A percentile compares a stretch with the other conserved stretches of the same genome.
phyloP scores from a whole-genome alignment of 2,888 invertebrate species.

The Mimumesa dahlbomi region DNA sequence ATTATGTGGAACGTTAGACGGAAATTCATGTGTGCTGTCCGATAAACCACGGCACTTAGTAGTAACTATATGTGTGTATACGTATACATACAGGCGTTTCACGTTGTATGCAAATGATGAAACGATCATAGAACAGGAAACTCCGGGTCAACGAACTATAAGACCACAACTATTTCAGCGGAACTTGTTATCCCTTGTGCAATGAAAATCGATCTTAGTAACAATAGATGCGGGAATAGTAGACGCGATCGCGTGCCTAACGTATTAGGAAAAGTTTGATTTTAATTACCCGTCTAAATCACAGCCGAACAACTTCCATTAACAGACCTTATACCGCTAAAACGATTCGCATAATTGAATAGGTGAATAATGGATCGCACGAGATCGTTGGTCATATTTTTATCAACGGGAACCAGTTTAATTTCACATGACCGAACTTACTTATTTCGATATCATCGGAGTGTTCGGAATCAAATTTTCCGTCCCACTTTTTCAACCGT shows the following conservation, averaged over 20 bases:
- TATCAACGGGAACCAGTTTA: not conserved
- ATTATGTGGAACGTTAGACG: slow-evolving; percentile 15
- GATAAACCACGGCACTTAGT: slow-evolving; percentile 24
- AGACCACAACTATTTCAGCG: slow-evolving; percentile 29
- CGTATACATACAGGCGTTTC: not conserved
- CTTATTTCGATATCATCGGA: no score
- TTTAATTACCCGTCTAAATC: slow-evolving; percentile 44
- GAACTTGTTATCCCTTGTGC: slow-evolving; percentile 32
- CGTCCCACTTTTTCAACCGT: no score
- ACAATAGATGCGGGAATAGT: not conserved
- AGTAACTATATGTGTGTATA: no score
- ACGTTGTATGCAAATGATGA: slow-evolving; percentile 31
- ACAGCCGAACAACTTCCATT: slow-evolving; percentile 20
- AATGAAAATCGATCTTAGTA: slow-evolving; percentile 39
- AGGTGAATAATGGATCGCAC: not conserved
- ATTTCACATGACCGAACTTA: no score
- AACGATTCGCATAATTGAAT: slow-evolving; percentile 32
- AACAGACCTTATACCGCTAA: slow-evolving; percentile 14
- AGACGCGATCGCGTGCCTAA: slow-evolving; percentile 39
- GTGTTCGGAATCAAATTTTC: no score
- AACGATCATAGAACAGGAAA: slow-evolving; percentile 31
- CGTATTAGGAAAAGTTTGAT: slow-evolving; percentile 26
- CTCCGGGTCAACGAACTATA: slow-evolving; percentile 44
- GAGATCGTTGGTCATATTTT: not conserved
- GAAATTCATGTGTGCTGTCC: slow-evolving; percentile 7